These are phyloP conservation scores for Catocala sponsa DNA, from an alignment of 2,888 invertebrate genomes.

Conservation along the genomic window DNA sequence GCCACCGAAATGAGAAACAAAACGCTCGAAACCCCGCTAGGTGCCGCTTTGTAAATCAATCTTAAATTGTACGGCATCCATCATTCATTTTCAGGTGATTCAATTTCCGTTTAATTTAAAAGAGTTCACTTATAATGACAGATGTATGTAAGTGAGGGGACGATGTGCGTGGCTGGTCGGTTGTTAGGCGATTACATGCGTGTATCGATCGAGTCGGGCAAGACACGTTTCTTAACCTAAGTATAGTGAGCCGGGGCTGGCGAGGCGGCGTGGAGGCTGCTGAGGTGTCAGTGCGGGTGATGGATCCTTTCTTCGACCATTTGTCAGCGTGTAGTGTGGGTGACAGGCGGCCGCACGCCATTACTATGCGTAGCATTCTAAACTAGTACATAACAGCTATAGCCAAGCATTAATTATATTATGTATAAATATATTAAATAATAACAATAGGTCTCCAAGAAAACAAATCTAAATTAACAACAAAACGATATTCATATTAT, in stretches of 20 bases:
- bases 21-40: slow-evolving; percentile 10
- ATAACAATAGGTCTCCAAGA: background rate
- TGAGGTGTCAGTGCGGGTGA: slow-evolving; percentile 54
- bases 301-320: slow-evolving; percentile 56
- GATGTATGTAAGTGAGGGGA: slow-evolving; percentile 31
- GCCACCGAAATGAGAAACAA: slow-evolving; percentile 21
- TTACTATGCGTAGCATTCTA: slow-evolving; percentile 40
- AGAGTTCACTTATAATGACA: slow-evolving; percentile 8
- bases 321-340: slow-evolving; percentile 58
- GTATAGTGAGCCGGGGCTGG: slow-evolving; percentile 51
- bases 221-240: slow-evolving; percentile 76
- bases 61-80: slow-evolving; percentile 9
- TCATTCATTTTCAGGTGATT: slow-evolving; percentile 11
- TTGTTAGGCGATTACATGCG: slow-evolving; percentile 71
- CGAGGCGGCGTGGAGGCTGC: slow-evolving; percentile 53
- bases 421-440: no score
- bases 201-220: slow-evolving; percentile 79
- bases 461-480: no score
- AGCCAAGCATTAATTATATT: background rate
- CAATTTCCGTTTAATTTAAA: slow-evolving; percentile 17
- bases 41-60: slow-evolving; percentile 12
- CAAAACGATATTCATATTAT: no score
- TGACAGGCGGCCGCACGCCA: slow-evolving; percentile 56
- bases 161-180: slow-evolving; percentile 61
- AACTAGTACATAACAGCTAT: slow-evolving; percentile 17